Conservation (phyloP, 2,888 invertebrate species). For the Acanthosepion lycidas region DNA sequence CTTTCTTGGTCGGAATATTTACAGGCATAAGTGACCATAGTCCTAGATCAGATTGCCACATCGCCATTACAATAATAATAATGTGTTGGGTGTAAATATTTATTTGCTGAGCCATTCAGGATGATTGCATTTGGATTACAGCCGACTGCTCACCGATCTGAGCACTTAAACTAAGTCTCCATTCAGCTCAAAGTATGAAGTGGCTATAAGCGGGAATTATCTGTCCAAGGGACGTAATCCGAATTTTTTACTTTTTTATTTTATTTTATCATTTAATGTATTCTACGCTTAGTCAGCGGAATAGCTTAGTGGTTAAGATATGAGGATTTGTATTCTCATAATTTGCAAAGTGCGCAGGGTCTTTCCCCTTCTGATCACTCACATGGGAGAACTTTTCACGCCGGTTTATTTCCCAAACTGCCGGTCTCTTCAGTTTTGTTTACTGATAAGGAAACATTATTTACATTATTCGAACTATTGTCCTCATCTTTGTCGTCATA, state of each 20-base stretch:
- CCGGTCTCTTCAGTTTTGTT: no score
- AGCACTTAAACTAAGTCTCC: background rate
- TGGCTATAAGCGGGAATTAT: constrained; percentile 33
- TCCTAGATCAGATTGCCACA: background rate
- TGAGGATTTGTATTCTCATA: background rate
- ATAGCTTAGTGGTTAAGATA: background rate
- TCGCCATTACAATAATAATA: background rate
- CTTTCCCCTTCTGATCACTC: no score
- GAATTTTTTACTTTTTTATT: background rate
- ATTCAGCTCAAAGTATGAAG: background rate
- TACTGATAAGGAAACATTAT: no score
- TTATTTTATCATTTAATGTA: background rate
- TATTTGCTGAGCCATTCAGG: background rate
- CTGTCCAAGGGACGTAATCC: background rate
- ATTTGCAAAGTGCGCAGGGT: no score
- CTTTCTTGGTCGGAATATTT: background rate
- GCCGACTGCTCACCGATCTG: background rate
- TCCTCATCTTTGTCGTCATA: no score
- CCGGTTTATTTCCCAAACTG: no score
- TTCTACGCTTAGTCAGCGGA: background rate
- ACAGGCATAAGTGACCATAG: background rate
- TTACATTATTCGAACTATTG: no score
- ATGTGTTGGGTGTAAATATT: constrained; percentile 33
- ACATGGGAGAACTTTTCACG: no score
- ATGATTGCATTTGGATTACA: background rate